Percentiles rank a stretch among this genome's conserved stretches.
Conservation (phyloP, 1,140 invertebrate species). For the Portunus trituberculatus region DNA sequence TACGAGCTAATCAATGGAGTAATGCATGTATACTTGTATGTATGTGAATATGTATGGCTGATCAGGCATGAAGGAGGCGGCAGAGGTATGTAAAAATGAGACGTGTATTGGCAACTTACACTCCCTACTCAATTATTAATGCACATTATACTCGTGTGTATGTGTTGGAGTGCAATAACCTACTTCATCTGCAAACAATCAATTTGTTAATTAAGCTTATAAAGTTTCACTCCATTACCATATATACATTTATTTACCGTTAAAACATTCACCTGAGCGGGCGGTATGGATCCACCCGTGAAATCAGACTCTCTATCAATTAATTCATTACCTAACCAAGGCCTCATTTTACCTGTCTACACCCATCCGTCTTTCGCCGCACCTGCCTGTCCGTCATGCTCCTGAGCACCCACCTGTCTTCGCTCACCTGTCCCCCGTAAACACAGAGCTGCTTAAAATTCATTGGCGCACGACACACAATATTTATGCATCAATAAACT, state of each 20-base stretch:
- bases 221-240: not conserved
- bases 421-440: not conserved
- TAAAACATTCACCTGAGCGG: not conserved
- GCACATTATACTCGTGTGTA: too few species aligned
- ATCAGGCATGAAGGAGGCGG: not conserved
- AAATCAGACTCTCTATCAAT: not conserved
- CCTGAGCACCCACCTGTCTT: not conserved
- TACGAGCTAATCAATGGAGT: not conserved
- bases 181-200: conserved; percentile 10
- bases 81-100: too few species aligned
- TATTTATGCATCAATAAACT: conserved; percentile 24
- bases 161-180: too few species aligned
- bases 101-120: too few species aligned
- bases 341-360: conserved; percentile 10
- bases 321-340: not conserved
- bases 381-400: not conserved
- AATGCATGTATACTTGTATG: not conserved
- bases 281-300: not conserved
- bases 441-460: conserved; percentile 23
- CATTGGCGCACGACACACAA: conserved; percentile 18
- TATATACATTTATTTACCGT: not conserved
- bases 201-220: conserved; percentile 8
- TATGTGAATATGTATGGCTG: not conserved
- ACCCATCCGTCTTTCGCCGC: not conserved
- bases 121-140: too few species aligned